Evolutionary conservation across 2,888 invertebrate species (phyloP).

Genomic region (Aphodius granarius): DNA sequence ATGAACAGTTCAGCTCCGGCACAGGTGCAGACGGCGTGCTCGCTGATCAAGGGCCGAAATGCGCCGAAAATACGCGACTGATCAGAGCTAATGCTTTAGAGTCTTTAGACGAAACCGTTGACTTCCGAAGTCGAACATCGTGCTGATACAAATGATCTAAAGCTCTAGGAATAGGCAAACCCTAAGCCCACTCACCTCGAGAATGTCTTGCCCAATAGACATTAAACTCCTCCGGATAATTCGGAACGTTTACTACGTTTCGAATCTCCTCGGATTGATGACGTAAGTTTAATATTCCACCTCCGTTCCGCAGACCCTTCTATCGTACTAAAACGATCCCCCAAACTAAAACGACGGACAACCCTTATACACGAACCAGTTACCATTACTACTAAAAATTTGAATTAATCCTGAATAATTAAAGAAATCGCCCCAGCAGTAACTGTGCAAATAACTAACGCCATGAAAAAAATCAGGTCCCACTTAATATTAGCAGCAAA

Average conservation of each 20-base stretch:
- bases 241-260: conserved; percentile 4
- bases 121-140: conserved; percentile 12
- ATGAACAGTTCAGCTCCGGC: conserved; percentile 20
- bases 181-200: background rate
- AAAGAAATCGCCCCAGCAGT: background rate
- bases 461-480: background rate
- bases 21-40: conserved; percentile 13
- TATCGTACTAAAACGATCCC: conserved; percentile 14
- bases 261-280: conserved; percentile 19
- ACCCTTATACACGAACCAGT: background rate
- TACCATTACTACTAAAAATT: background rate
- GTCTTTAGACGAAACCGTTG: conserved; percentile 4
- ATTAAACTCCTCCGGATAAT: background rate
- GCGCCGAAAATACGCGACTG: conserved; percentile 22
- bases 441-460: background rate
- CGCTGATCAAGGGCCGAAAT: conserved; percentile 22
- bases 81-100: conserved; percentile 17
- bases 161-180: background rate
- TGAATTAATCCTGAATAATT: conserved; percentile 11
- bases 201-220: conserved; percentile 6
- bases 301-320: conserved; percentile 1
- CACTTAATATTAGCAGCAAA: background rate
- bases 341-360: conserved; percentile 2
- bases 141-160: conserved; percentile 11
- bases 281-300: conserved; percentile 20